phyloP scores from a whole-genome alignment of 1,140 invertebrate genomes.

The Platyscapa corneri region DNA sequence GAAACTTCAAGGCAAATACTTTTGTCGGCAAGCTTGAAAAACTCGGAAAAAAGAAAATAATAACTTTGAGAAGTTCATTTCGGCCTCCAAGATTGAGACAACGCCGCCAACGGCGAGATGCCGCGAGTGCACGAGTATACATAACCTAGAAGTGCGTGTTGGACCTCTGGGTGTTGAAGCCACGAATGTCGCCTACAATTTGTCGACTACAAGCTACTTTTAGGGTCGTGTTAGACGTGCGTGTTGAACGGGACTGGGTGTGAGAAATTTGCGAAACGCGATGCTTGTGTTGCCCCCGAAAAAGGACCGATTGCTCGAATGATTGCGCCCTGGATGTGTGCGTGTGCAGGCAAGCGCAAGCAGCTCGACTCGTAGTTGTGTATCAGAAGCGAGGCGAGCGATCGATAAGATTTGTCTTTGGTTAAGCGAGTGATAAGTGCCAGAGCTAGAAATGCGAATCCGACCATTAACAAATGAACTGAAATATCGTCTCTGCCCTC shows the following conservation, averaged over 20 bases:
- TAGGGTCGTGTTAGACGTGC: constrained; percentile 64
- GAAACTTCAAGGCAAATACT: no score
- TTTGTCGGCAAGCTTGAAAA: no score
- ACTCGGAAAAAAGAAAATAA: no score
- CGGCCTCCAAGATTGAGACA: no score
- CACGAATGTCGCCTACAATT: background rate
- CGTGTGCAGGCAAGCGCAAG: background rate
- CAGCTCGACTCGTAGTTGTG: background rate
- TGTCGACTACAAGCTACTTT: constrained; percentile 53
- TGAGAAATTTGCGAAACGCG: constrained; percentile 71
- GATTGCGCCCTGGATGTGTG: no score
- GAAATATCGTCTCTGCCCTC: background rate
- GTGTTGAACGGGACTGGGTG: constrained; percentile 68
- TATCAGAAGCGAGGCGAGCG: background rate
- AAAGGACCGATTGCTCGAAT: constrained; percentile 63
- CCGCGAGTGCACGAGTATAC: no score
- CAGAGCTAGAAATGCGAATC: background rate
- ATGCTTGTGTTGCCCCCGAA: constrained; percentile 52
- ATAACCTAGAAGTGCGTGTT: background rate
- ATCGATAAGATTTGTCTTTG: constrained; percentile 57
- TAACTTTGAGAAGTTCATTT: no score
- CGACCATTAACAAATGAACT: constrained; percentile 21
- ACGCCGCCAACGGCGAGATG: no score
- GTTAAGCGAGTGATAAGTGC: constrained; percentile 51
- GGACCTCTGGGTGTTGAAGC: background rate